phyloP scores from a whole-genome alignment of 2,888 invertebrate species.

The Parascotia fuliginaria region DNA sequence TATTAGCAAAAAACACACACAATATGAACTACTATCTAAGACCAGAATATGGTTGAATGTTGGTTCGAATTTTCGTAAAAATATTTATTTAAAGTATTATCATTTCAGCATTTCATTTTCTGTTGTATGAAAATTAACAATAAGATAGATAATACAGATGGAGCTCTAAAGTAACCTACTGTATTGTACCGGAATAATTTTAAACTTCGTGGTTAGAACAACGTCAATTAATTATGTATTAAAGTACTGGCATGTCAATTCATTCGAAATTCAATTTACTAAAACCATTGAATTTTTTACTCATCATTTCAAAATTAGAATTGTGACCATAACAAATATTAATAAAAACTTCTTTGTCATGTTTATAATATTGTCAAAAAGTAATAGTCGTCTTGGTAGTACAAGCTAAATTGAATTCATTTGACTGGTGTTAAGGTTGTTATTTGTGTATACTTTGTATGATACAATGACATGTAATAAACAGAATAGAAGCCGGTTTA shows the following conservation, averaged over 20 bases:
- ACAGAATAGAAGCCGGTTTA: slow-evolving; percentile 39
- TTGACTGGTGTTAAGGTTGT: slow-evolving; percentile 1
- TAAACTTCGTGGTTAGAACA: too few species aligned
- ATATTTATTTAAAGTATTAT: too few species aligned
- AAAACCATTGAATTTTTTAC: background rate
- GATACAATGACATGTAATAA: slow-evolving; percentile 30
- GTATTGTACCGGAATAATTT: too few species aligned
- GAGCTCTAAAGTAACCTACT: too few species aligned
- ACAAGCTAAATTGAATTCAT: slow-evolving; percentile 5
- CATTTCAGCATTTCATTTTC: too few species aligned
- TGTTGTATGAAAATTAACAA: too few species aligned
- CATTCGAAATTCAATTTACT: background rate
- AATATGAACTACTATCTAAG: too few species aligned
- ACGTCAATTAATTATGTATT: too few species aligned
- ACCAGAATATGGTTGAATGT: too few species aligned
- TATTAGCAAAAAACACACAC: too few species aligned
- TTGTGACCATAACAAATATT: slow-evolving; percentile 19
- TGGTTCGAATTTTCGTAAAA: too few species aligned
- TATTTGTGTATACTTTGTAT: slow-evolving; percentile 8
- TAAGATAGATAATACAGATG: too few species aligned
- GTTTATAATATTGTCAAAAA: slow-evolving; percentile 23
- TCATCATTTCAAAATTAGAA: background rate
- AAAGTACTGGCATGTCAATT: background rate
- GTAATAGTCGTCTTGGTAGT: slow-evolving; percentile 18
- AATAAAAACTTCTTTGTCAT: slow-evolving; percentile 30